phyloP scores from a whole-genome alignment of 1,140 invertebrate genomes.

The Drosophila sucinea region DNA sequence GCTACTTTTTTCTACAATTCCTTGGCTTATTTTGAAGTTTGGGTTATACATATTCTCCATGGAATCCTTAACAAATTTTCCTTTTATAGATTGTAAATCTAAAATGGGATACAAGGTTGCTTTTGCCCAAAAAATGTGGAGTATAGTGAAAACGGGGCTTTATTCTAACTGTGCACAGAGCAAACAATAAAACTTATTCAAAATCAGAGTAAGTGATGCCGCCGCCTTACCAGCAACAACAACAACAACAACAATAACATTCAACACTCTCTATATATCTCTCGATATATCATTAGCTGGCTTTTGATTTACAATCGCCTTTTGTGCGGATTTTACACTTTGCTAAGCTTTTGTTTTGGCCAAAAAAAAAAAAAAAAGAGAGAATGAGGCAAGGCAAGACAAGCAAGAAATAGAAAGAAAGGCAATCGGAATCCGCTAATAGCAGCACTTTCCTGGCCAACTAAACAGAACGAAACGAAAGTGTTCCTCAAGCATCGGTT shows the following conservation, averaged over 20 bases:
- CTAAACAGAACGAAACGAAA: constrained; percentile 71
- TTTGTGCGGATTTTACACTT: constrained; percentile 47
- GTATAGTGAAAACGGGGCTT: constrained; percentile 42
- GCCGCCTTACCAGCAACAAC: constrained; percentile 11
- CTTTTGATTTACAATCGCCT: constrained; percentile 77
- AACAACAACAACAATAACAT: constrained; percentile 30
- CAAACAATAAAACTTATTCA: constrained; percentile 49
- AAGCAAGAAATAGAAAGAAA: constrained; percentile 15
- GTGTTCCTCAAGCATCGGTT: constrained; percentile 58
- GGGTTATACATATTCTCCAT: too few species aligned
- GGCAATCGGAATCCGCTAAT: constrained; percentile 41
- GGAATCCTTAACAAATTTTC: too few species aligned
- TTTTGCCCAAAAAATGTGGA: constrained; percentile 35
- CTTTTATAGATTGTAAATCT: too few species aligned
- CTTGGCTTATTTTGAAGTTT: too few species aligned
- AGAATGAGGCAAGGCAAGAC: not conserved
- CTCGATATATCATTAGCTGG: constrained; percentile 78
- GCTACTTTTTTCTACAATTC: too few species aligned
- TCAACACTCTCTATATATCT: constrained; percentile 37
- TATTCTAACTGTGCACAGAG: constrained; percentile 59
- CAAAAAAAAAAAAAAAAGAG: constrained; percentile 46
- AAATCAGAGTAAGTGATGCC: constrained; percentile 53
- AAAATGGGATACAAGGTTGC: not conserved
- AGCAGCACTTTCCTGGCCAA: constrained; percentile 66
- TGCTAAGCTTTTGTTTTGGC: constrained; percentile 56